Base-by-base conservation (phyloP, 1,140 invertebrate species). In the Maconellicoccus hirsutus region DNA sequence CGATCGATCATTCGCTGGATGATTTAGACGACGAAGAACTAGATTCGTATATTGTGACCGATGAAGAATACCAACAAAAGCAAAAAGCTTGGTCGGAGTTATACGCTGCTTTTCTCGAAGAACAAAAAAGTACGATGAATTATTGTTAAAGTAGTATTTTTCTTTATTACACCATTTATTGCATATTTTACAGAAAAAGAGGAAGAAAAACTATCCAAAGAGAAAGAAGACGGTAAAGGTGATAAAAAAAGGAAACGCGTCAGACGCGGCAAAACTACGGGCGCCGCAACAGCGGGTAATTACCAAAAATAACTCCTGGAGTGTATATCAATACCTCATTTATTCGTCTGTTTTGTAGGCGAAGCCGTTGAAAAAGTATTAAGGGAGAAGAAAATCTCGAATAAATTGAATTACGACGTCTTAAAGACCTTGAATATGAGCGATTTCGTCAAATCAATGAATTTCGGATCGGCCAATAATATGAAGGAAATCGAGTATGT, bases 321-420 rank as follows among this genome's bases (percentile, higher is more conserved):
- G n/a, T n/a, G n/a, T n/a, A n/a, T n/a, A n/a, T n/a, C n/a, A n/a
- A n/a, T n/a, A n/a, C n/a, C n/a, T n/a, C n/a, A n/a, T 29, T 72
- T 19, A 39, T 38, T 14, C 25, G 25, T 29, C 70, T 23, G 26
- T 69, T 71, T 72, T 59, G 70, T 72, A 80, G 89, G 88, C 1
- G 94, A 97, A 81, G 94, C 94, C 0, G 94, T 97, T 27, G 92
- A 94, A 77, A 96, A 94, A 79, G 94, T 98, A 86, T 79, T 98
- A 7, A 89, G 93, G 75, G 94, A 96, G 76, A 97, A 96, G 79
- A 93, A 92, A 78, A 90, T 98, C 72, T 98, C 95, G 0, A 88
- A 86, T 4, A 98, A 98, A 84, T 97, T 98, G 33, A 97, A 98
- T 80, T 98, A 98, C 77, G 95, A 98, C 75, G 95, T 98, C 21